Base-by-base conservation (phyloP, 2,797 vertebrate species). In the Eidolon dupreanum region DNA sequence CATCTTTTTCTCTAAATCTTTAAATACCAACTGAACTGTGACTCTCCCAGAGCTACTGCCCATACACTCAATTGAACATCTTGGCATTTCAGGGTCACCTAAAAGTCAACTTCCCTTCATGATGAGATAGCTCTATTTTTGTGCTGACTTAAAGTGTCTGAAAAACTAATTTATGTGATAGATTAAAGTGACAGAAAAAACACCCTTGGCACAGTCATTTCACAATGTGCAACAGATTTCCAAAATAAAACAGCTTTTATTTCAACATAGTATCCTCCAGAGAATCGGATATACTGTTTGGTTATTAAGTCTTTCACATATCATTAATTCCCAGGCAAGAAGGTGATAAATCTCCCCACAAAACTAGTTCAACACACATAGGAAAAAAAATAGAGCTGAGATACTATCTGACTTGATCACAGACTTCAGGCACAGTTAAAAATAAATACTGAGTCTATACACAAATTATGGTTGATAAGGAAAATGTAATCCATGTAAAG, bases 191-290 rank as follows among this genome's bases (percentile, higher is more conserved):
- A 94, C 81, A 71, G 89, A 19, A 53, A 86, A 93, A 95, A 46
- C 77, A 95, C 95, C 85, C 26, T 81, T 77, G 95, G 97, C 93
- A 88, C 17, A 93, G 74, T 73, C 36, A 93, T 87, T 94, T 97
- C 91, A 84, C 74, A 89, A 88, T 22, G 53, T 73, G 65, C 53
- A 90, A 95, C 78, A 83, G 77, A 96, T 89, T 97, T 97, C 61
- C 63, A 90, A 97, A 97, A 88, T 88, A 97, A 92, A 96, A 91
- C 93, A 94, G 70, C 73, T 94, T 97, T 97, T 82, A 71, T 84
- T 93, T 96, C 59, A 63, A 86, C 66, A 85, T 15, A 36, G n/a
- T 68, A 36, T 86, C 82, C 96, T 97, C 59, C 3, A 43, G 85
- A 95, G 94, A 46, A 83, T 4, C 20, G n/a, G 63, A 68, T 79